These are phyloP conservation scores for Limnephilus rhombicus DNA, from an alignment of 2,888 invertebrate species.

Conservation along the genomic window DNA sequence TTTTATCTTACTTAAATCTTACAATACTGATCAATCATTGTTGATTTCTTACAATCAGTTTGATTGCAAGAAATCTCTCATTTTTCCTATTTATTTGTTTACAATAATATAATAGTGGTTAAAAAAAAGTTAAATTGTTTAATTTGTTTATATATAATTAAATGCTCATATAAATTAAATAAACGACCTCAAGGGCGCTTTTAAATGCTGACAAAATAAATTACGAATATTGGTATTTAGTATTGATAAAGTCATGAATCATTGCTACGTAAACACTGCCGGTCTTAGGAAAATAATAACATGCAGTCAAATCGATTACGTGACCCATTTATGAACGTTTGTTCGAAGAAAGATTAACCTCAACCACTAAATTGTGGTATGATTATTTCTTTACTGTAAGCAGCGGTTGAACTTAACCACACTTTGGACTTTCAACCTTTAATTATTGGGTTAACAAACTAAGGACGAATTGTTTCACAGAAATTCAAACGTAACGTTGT, in stretches of 20 bases:
- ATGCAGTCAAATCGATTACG: conserved; percentile 9
- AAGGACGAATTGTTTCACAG: too few species aligned
- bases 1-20: too few species aligned
- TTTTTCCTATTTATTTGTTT: too few species aligned
- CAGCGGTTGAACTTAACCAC: background rate
- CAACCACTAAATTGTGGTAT: background rate
- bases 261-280: background rate
- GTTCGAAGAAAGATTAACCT: background rate
- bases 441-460: background rate
- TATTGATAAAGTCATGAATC: background rate
- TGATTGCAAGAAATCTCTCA: too few species aligned
- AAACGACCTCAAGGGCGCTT: background rate
- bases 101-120: too few species aligned
- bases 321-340: conserved; percentile 21
- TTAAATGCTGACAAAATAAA: background rate
- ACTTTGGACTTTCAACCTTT: background rate
- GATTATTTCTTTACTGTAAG: background rate
- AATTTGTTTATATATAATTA: too few species aligned
- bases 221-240: background rate
- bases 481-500: too few species aligned
- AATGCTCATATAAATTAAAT: too few species aligned
- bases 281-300: background rate
- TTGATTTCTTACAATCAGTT: too few species aligned
- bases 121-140: too few species aligned
- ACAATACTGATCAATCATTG: too few species aligned